Base-by-base conservation (phyloP, 2,888 invertebrate species). In the Phytoseiulus persimilis region DNA sequence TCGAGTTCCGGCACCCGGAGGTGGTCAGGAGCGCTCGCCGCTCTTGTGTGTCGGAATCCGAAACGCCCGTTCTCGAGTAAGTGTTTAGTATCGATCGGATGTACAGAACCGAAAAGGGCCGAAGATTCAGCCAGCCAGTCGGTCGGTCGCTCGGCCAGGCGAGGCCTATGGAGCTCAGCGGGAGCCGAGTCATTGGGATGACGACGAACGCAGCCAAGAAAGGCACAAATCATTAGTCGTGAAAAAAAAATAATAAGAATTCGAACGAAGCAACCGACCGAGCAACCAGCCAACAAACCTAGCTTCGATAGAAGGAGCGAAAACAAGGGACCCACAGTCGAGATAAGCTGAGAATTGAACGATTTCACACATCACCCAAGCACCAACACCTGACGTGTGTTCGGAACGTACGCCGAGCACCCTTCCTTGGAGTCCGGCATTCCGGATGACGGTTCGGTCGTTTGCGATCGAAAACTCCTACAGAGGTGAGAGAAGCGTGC, bases 221-320 rank as follows among this genome's bases (percentile, higher is more conserved):
- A 65, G 65, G 65, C 65, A 65, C 65, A 65, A 65, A 65, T 65
- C 65, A 65, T 65, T 65, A 65, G 65, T 65, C 65, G 65, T 65
- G 65, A 65, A 65, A 65, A 65, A 39, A 65, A 65, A 65, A 65
- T 65, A 65, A 65, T 65, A 65, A 65, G 65, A 65, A 65, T 65
- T 65, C 65, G 65, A 65, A 65, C 65, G 65, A 65, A 65, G 65
- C 5, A 65, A 23, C 65, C 39, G 39, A 39, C 65, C 5, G 18
- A 23, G 11, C 39, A 9, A 39, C 65, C 65, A 65, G 18, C 65
- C 65, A 65, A 65, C 65, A 65, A 65, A 65, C 65, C 65, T 65
- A 65, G 65, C 65, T 65, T 28, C 65, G 18, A 65, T 65, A 65
- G 65, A 65, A 46, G 14, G 46, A 46, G 46, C 46, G 46, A 46